phyloP scores from a whole-genome alignment of 2,113 vertebrate species.

The Manacus vitellinus region DNA sequence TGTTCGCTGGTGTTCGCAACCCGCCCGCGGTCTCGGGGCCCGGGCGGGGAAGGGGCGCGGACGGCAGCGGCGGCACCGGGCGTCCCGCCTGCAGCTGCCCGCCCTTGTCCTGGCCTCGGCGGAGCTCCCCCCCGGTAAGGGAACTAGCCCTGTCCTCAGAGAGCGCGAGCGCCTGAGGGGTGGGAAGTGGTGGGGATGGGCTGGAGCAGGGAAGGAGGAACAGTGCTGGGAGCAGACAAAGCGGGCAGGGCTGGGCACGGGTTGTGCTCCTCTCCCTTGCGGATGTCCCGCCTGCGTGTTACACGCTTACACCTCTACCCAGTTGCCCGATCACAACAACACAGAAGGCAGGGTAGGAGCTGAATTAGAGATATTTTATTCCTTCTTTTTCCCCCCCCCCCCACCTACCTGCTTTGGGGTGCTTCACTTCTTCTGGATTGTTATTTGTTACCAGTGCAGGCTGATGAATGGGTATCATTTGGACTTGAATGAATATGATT shows the following conservation, averaged over 20 bases:
- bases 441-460: neutral
- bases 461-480: accelerated
- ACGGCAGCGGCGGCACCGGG: neutral
- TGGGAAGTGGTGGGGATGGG: neutral
- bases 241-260: neutral
- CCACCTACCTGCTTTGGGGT: neutral
- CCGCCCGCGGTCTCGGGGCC: no score
- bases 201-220: neutral
- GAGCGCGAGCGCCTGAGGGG: neutral
- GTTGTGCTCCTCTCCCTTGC: neutral
- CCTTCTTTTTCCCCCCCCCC: no score
- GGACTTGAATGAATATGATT: neutral
- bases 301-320: neutral
- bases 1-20: no score
- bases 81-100: neutral
- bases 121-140: neutral
- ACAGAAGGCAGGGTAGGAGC: neutral
- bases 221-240: neutral
- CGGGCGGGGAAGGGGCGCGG: neutral
- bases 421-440: accelerated
- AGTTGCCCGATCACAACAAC: accelerated
- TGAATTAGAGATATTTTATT: no score
- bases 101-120: no score
- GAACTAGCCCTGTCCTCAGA: neutral
- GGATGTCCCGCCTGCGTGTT: neutral